Evolutionary conservation across 2,113 vertebrate species (phyloP).

Genomic region (Phalacrocorax pelagicus): DNA sequence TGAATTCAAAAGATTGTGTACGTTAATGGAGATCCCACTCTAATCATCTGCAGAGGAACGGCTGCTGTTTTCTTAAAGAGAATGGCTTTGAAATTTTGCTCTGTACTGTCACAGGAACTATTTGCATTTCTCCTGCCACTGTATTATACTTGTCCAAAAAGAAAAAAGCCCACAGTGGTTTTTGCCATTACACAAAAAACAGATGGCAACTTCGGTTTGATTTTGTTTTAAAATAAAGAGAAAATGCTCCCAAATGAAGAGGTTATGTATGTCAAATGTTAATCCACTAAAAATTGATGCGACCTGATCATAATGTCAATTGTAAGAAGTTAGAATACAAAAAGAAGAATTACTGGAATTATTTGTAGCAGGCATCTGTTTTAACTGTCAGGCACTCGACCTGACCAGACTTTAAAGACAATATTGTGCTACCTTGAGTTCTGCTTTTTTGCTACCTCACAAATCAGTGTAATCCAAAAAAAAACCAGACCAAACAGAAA

Average conservation of each 20-base stretch:
- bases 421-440: slow-evolving; percentile 70
- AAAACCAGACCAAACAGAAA: slow-evolving; percentile 47
- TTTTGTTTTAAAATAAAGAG: neutral
- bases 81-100: neutral
- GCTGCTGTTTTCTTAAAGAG: neutral
- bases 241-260: slow-evolving; percentile 1
- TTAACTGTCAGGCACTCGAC: neutral
- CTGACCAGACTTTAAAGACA: slow-evolving; percentile 33
- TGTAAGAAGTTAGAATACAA: neutral
- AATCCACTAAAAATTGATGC: neutral
- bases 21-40: neutral
- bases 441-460: slow-evolving; percentile 76
- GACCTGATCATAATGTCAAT: neutral
- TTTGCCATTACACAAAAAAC: neutral
- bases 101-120: neutral
- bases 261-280: neutral
- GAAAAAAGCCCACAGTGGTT: neutral
- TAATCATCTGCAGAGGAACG: neutral
- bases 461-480: slow-evolving; percentile 78
- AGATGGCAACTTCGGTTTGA: neutral
- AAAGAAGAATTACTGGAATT: slow-evolving; percentile 22
- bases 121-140: neutral
- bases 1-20: neutral
- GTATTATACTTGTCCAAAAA: neutral
- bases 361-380: slow-evolving; percentile 38